These are phyloP conservation scores for Drosophila rellima DNA, from an alignment of 2,888 invertebrate genomes.

Conservation along the genomic window DNA sequence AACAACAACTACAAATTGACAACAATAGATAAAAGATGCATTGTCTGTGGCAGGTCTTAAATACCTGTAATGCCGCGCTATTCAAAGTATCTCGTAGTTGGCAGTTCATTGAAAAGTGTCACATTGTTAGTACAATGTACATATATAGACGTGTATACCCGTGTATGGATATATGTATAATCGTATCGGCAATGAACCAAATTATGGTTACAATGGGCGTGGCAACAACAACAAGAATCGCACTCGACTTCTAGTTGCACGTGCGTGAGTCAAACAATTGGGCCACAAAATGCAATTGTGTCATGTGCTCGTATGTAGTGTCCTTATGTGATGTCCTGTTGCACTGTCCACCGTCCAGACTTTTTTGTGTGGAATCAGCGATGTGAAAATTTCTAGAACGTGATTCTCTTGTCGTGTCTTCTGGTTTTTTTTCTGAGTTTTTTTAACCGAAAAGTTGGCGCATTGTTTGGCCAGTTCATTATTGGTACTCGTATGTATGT, in stretches of 20 bases:
- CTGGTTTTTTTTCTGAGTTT: conserved; percentile 25
- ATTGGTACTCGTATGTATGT: conserved; percentile 52
- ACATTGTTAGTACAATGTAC: conserved; percentile 38
- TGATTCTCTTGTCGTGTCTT: conserved; percentile 56
- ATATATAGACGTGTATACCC: conserved; percentile 1
- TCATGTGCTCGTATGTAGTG: conserved; percentile 45
- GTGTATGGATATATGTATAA: conserved; percentile 21
- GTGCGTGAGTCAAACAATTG: conserved; percentile 76
- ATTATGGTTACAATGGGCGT: conserved; percentile 60
- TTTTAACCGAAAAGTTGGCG: conserved; percentile 53
- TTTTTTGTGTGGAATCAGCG: conserved; percentile 61
- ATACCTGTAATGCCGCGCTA: conserved; percentile 39
- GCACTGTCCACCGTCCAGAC: conserved; percentile 41
- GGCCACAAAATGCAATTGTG: conserved; percentile 68
- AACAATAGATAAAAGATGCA: conserved; percentile 40
- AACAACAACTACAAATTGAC: conserved; percentile 37
- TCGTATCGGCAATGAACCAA: conserved; percentile 43
- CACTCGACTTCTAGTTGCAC: conserved; percentile 73
- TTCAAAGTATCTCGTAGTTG: conserved; percentile 78
- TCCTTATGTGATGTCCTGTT: conserved; percentile 22
- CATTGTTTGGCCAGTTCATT: conserved; percentile 78
- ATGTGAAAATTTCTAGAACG: conserved; percentile 74
- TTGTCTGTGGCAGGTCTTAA: conserved; percentile 60
- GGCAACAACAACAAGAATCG: conserved; percentile 31
- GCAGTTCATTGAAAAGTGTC: conserved; percentile 71